A percentile compares a stretch with the other conserved stretches of the same genome.
Conservation (phyloP, 2,113 vertebrate genomes). For the Pterocles orientalis region DNA sequence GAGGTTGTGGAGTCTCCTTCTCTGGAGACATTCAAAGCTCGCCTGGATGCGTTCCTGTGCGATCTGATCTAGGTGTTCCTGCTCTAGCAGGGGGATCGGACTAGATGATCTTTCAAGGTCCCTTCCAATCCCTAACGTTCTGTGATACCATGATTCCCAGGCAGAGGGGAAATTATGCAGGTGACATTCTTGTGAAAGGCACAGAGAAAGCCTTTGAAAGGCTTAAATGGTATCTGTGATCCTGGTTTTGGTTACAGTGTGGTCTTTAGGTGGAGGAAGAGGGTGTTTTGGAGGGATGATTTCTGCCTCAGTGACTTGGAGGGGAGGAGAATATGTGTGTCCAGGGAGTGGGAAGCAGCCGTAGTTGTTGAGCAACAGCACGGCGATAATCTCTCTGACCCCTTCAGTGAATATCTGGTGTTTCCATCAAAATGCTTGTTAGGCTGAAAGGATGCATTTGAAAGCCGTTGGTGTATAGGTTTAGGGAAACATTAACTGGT, state of each 20-base stretch:
- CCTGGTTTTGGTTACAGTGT: background rate
- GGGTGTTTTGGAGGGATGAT: background rate
- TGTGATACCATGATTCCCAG: background rate
- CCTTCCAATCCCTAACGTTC: too few species aligned
- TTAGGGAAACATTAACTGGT: background rate
- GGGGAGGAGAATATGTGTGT: background rate
- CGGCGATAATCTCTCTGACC: background rate
- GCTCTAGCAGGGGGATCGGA: too few species aligned
- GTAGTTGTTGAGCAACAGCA: background rate
- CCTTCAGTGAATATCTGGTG: background rate
- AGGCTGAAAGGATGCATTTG: background rate
- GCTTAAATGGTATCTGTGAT: background rate
- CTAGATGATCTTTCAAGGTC: too few species aligned
- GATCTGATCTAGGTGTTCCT: too few species aligned
- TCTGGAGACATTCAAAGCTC: too few species aligned
- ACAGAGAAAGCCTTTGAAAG: background rate
- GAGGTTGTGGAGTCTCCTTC: too few species aligned
- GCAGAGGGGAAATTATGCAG: background rate
- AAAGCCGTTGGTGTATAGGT: background rate
- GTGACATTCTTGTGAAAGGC: background rate
- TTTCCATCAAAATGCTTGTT: background rate
- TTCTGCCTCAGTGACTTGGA: background rate
- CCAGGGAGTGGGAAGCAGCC: background rate
- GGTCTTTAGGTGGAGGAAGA: background rate
- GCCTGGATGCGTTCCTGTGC: too few species aligned